Evolutionary conservation across 1,140 invertebrate species (phyloP).

Genomic region (Drosophila nikananu): DNA sequence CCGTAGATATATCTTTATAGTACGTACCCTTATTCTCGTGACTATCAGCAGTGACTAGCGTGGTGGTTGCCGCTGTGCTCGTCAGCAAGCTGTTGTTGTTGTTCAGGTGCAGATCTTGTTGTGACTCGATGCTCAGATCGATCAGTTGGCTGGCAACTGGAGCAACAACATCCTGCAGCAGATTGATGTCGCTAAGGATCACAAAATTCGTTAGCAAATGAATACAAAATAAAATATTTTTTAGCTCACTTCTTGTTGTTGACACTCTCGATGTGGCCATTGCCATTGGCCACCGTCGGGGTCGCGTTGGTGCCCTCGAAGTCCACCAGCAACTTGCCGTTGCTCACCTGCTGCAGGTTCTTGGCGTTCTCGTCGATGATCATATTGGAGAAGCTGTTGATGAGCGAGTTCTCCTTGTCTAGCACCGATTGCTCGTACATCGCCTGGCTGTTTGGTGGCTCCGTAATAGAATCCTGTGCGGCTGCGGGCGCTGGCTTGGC

Average conservation of each 20-base stretch:
- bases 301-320: slow-evolving; percentile 57
- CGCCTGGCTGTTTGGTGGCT: slow-evolving; percentile 74
- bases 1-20: background rate
- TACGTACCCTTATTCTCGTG: slow-evolving; percentile 85
- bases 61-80: slow-evolving; percentile 79
- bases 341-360: slow-evolving; percentile 81
- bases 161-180: slow-evolving; percentile 75
- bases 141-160: slow-evolving; percentile 78
- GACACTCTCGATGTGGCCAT: slow-evolving; percentile 84
- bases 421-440: slow-evolving; percentile 84
- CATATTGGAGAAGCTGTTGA: slow-evolving; percentile 84
- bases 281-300: slow-evolving; percentile 72
- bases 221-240: background rate
- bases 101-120: slow-evolving; percentile 83
- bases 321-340: slow-evolving; percentile 78
- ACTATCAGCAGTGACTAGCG: slow-evolving; percentile 86
- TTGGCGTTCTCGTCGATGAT: slow-evolving; percentile 84
- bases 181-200: slow-evolving; percentile 73
- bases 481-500: slow-evolving; percentile 20
- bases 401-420: slow-evolving; percentile 84
- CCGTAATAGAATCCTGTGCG: slow-evolving; percentile 7
- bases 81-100: slow-evolving; percentile 85
- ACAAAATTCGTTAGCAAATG: background rate
- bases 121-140: slow-evolving; percentile 84
- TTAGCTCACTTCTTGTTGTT: slow-evolving; percentile 84